Conservation (phyloP, 2,797 vertebrate genomes). For the Lagodon rhomboides region DNA sequence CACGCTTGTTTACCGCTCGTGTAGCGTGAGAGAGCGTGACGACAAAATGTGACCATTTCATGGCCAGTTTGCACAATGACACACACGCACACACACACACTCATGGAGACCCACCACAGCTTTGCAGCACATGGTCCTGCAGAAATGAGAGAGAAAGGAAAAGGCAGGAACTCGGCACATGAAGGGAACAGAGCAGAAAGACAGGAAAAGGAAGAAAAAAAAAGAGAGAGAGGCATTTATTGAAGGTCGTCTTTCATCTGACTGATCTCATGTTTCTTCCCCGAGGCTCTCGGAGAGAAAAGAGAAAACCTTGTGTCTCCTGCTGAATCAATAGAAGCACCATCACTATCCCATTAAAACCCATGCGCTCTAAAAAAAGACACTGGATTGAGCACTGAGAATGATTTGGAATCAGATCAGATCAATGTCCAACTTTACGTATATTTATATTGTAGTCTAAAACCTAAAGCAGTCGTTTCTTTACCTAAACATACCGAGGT, state of each 20-base stretch:
- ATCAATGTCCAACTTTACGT: background rate
- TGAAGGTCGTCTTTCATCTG: conserved; percentile 68
- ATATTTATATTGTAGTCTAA: background rate
- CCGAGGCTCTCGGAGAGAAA: conserved; percentile 55
- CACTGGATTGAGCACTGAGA: background rate
- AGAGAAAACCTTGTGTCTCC: conserved; percentile 62
- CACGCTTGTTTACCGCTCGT: conserved; percentile 5
- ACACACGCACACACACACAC: conserved; percentile 13
- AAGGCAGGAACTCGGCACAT: conserved; percentile 10
- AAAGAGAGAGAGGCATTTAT: conserved; percentile 47
- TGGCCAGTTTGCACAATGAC: conserved; percentile 1
- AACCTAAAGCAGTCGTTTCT: background rate
- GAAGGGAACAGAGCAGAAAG: conserved; percentile 4
- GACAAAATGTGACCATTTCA: conserved; percentile 31
- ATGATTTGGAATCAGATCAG: background rate
- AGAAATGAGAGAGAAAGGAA: conserved; percentile 38
- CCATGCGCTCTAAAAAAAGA: conserved; percentile 1
- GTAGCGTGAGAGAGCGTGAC: background rate
- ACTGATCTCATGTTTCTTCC: conserved; percentile 71
- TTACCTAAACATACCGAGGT: background rate
- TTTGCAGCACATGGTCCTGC: conserved; percentile 81
- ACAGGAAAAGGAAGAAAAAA: conserved; percentile 16
- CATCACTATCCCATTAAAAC: conserved; percentile 24
- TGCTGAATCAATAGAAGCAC: conserved; percentile 55
- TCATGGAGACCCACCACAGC: conserved; percentile 69